A percentile compares a stretch with the other conserved stretches of the same genome.
Evolutionary conservation across 2,888 invertebrate genomes (phyloP).

Genomic region (Chymomyza procnemis): DNA sequence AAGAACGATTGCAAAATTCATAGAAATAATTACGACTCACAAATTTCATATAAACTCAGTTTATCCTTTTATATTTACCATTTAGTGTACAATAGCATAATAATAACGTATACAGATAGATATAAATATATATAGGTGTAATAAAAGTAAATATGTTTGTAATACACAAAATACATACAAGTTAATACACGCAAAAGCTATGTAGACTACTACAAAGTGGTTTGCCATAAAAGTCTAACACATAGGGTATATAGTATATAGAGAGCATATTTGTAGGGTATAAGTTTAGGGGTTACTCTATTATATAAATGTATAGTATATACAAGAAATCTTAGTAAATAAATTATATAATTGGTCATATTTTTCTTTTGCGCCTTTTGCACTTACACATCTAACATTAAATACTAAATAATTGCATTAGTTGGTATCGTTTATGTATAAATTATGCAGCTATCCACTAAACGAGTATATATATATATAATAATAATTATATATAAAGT

Average conservation of each 20-base stretch:
- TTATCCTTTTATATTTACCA: conserved; percentile 26
- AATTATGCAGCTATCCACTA: background rate
- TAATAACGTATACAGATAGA: conserved; percentile 12
- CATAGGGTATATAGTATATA: conserved; percentile 2
- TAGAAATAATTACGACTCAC: background rate
- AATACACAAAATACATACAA: background rate
- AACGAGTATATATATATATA: conserved; percentile 19
- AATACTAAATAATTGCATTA: conserved; percentile 65
- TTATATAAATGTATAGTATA: conserved; percentile 20
- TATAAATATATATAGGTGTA: conserved; percentile 25
- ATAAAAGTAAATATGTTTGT: conserved; percentile 16
- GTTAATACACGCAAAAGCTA: background rate
- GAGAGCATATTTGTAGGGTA: conserved; percentile 11
- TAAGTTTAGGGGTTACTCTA: conserved; percentile 14
- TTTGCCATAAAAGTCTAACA: background rate
- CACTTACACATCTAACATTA: conserved; percentile 33
- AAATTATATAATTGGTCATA: conserved; percentile 56
- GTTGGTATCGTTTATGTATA: conserved; percentile 43
- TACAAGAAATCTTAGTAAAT: conserved; percentile 49
- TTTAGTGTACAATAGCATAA: conserved; percentile 2
- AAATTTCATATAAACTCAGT: conserved; percentile 36
- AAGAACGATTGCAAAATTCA: background rate
- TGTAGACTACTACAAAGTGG: background rate
- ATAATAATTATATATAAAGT: conserved; percentile 28
- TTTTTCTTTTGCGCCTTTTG: conserved; percentile 5